A percentile compares a stretch with the other conserved stretches of the same genome.
Conservation (phyloP, 2,888 invertebrate species). For the Hemaris fuciformis region DNA sequence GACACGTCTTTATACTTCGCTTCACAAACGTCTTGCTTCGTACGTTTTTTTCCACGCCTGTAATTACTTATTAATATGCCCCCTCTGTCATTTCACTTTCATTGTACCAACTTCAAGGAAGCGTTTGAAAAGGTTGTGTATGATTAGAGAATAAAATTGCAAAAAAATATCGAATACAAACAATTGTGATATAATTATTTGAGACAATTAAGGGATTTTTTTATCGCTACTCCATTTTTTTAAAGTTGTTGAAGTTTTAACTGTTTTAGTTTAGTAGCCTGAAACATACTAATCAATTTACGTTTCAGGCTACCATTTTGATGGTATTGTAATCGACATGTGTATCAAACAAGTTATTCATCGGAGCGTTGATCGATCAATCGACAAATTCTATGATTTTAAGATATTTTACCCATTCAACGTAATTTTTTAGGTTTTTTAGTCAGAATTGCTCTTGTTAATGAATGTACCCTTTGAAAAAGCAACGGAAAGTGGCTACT, state of each 20-base stretch:
- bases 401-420: no score
- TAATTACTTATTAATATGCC: slow-evolving; percentile 18
- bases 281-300: no score
- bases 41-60: slow-evolving; percentile 17
- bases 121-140: slow-evolving; percentile 1
- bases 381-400: no score
- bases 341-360: no score
- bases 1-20: slow-evolving; percentile 26
- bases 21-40: slow-evolving; percentile 19
- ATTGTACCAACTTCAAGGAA: slow-evolving; percentile 5
- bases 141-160: not conserved
- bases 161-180: not conserved
- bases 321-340: no score
- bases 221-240: no score
- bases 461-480: no score
- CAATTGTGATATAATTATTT: not conserved
- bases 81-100: slow-evolving; percentile 7
- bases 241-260: no score
- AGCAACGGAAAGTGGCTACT: no score
- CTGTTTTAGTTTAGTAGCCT: no score
- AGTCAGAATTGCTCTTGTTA: not conserved
- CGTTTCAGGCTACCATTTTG: no score
- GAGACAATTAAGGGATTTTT: not conserved
- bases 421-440: not conserved
- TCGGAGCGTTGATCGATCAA: no score